These are phyloP conservation scores for Saccopteryx leptura DNA, from an alignment of 2,113 vertebrate genomes.

Conservation along the genomic window DNA sequence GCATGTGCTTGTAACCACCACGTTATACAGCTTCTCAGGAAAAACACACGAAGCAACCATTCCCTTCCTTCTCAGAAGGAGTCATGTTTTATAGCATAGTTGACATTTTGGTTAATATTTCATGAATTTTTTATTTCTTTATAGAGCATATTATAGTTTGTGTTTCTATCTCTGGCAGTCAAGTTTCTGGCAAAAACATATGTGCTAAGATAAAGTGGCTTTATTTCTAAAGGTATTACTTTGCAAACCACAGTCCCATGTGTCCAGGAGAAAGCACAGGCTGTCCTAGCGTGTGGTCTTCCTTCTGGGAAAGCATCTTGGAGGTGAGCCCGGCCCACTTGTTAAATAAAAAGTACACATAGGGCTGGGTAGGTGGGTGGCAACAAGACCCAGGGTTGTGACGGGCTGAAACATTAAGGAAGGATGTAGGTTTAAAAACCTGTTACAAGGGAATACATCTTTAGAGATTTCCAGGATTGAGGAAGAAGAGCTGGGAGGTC, in stretches of 20 bases:
- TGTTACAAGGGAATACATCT: background rate
- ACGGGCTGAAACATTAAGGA: background rate
- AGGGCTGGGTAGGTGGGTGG: background rate
- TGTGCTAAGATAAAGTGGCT: constrained; percentile 39
- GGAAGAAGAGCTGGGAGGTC: background rate
- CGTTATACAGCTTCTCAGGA: background rate
- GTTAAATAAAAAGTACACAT: background rate
- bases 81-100: background rate
- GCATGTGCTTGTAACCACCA: background rate
- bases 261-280: background rate
- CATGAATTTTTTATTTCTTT: constrained; percentile 28
- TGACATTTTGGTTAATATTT: constrained; percentile 48
- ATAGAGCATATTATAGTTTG: background rate
- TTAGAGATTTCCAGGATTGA: background rate
- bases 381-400: background rate
- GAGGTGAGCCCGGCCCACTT: background rate
- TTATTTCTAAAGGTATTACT: constrained; percentile 42
- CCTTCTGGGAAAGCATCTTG: constrained; percentile 2
- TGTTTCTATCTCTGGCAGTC: constrained; percentile 29
- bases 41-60: background rate
- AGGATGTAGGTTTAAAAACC: background rate
- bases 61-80: background rate
- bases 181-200: constrained; percentile 51
- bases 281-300: background rate
- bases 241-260: constrained; percentile 1